Evolutionary conservation across 2,888 invertebrate species (phyloP).

Genomic region (Pteria penguin): DNA sequence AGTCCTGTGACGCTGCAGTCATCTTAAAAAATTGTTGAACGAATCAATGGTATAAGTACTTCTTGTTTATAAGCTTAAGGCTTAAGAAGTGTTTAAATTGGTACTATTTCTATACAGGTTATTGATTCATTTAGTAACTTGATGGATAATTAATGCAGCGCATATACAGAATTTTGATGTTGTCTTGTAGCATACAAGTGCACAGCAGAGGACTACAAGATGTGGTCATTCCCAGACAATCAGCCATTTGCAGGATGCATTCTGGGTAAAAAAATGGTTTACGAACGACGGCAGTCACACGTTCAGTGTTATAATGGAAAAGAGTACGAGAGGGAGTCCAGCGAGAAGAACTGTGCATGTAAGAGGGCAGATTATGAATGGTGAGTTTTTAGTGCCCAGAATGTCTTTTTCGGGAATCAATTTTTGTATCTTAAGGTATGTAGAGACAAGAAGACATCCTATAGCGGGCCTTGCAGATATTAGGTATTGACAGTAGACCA

Average conservation of each 20-base stretch:
- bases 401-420: not conserved
- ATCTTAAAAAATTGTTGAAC: no score
- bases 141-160: no score
- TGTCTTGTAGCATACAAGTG: slow-evolving; percentile 82
- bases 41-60: no score
- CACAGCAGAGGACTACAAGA: slow-evolving; percentile 89
- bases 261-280: slow-evolving; percentile 88
- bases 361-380: slow-evolving; percentile 91
- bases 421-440: no score
- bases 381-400: slow-evolving; percentile 76
- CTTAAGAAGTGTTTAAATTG: no score
- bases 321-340: slow-evolving; percentile 86
- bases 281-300: slow-evolving; percentile 87
- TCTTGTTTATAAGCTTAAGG: no score
- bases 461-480: no score
- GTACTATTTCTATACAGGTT: no score
- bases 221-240: slow-evolving; percentile 89
- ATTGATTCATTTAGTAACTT: no score
- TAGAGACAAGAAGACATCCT: no score
- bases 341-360: slow-evolving; percentile 88
- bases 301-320: slow-evolving; percentile 91
- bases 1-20: no score
- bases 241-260: slow-evolving; percentile 84
- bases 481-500: no score
- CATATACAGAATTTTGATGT: not conserved